Base-by-base conservation (phyloP, 2,888 invertebrate genomes). In the Lasioglossum villosulum region DNA sequence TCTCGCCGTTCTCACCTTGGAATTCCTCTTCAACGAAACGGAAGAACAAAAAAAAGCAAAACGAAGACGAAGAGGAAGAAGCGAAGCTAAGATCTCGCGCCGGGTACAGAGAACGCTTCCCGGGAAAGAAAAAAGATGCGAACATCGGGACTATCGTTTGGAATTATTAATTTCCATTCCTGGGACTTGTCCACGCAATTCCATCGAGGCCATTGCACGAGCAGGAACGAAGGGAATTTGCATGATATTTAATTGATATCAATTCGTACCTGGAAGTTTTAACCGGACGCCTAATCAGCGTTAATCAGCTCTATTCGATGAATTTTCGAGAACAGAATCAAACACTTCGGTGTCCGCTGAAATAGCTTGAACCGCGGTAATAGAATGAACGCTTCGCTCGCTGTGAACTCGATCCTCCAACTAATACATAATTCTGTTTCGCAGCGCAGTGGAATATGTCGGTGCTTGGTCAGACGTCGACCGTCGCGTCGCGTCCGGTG, bases 1-100 rank as follows among this genome's bases (percentile, higher is more conserved):
- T 84, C 82, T 82, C 59, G 71, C 70, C 66, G 77, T 81, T 84
- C 81, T 75, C 88, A 90, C 82, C 86, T 89, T 84, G 81, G 84
- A 56, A 88, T 82, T 83, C 68, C 78, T 59, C 79, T 42, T 23
- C 66, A 59, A 27, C 27, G 72, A 30, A 37, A 52, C 63, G 72
- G 30, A 39, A 37, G 34, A 68, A 37, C 23, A 16, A 27, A 30
- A 4, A 16, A 30, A 8, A 5, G 4, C 2, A 19, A 34, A 68
- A 68, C 19, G 30, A 66, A 66, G 19, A 8, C 34, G 56, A 56
- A 12, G n/a, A 14, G 14, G 14, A 14, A 27, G 59, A 59, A 14
- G 14, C 27, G 16, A 27, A 16, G 59, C 59, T 27, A 30, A 59
- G 23, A 48, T 52, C 34, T 34, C 34, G 19, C 71, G 71, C 27